Percentiles rank a stretch among this genome's conserved stretches.
Evolutionary conservation across 1,140 invertebrate species (phyloP).

Genomic region (Saxidomus purpurata): DNA sequence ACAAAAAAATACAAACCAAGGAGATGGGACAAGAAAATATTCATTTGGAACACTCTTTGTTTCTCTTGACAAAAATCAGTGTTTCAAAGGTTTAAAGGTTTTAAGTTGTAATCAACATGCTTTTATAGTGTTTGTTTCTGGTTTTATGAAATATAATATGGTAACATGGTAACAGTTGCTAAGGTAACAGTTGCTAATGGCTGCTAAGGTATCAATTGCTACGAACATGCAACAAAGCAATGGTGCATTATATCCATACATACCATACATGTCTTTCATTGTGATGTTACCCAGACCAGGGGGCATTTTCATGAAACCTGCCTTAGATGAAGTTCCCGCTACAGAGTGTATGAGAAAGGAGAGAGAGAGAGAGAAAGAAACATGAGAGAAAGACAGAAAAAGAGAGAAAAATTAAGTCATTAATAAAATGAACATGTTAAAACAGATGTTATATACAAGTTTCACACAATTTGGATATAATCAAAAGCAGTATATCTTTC

Average conservation of each 20-base stretch:
- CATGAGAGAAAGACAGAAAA: neutral
- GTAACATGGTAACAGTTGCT: neutral
- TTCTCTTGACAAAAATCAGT: too few relatives aligned
- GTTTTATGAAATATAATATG: neutral
- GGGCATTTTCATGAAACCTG: slow-evolving; percentile 53
- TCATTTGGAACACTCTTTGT: too few relatives aligned
- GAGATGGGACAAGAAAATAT: too few relatives aligned
- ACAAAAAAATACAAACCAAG: too few relatives aligned
- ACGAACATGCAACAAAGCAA: neutral
- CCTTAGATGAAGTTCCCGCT: neutral
- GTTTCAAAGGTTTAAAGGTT: too few relatives aligned
- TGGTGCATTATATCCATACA: slow-evolving; percentile 17
- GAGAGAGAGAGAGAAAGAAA: slow-evolving; percentile 6
- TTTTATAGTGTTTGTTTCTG: too few relatives aligned
- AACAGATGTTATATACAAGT: neutral
- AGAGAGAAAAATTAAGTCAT: neutral
- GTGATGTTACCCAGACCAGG: slow-evolving; percentile 22
- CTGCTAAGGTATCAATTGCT: neutral
- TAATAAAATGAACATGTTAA: neutral
- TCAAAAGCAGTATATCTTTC: too few relatives aligned
- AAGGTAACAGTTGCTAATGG: neutral
- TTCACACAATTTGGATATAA: too few relatives aligned
- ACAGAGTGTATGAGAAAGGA: neutral
- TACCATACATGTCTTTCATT: slow-evolving; percentile 63
- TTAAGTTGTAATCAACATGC: too few relatives aligned